Evolutionary conservation across 2,797 vertebrate genomes (phyloP), one percentile per base, ranked within the genome.

Genomic region (Loriculus beryllinus): DNA sequence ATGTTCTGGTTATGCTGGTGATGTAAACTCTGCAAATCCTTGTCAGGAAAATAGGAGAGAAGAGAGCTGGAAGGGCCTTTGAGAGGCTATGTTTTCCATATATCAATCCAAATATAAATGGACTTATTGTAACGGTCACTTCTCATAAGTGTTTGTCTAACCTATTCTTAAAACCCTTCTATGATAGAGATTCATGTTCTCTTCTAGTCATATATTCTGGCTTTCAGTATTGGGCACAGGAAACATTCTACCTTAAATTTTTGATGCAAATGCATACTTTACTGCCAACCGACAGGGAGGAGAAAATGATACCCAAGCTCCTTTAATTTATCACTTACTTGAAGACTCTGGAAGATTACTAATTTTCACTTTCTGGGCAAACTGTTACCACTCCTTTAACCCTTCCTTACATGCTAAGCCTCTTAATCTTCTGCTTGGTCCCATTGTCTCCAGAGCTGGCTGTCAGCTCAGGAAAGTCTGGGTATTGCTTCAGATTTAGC

Each of bases 21-120:
- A 64, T 52, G 7, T 65, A 81, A 92, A 82, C 69, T 64, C 68
- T 94, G 45, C 22, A 75, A 62, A 29, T 90, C 48, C n/a, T 52
- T 88, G 77, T 79, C 82, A 84, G 77, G 49, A 25, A 91, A 94
- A 95, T 39, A 76, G 70, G 70, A 81, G 67, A 82, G 60, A 69
- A 59, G 54, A 67, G 48, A 35, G 39, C 48, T 90, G 67, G 75
- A 76, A 90, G 39, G 81, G 77, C 45, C 67, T 93, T 75, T 54
- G 70, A 76, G 77, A 82, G 59, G 54, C 59, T 93, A 42, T 91
- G 74, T 93, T 83, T 94, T 88, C 76, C 54, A 21, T 82, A 49
- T 47, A 72, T 67, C 43, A 72, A 37, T 82, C 81, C 68, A 74
- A 88, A 90, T 92, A 84, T 11, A 82, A 92, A 82, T 60, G 42